Evolutionary conservation across 92 coral and sea anemone genomes (phyloP).

Genomic region (Actinernus sp.): DNA sequence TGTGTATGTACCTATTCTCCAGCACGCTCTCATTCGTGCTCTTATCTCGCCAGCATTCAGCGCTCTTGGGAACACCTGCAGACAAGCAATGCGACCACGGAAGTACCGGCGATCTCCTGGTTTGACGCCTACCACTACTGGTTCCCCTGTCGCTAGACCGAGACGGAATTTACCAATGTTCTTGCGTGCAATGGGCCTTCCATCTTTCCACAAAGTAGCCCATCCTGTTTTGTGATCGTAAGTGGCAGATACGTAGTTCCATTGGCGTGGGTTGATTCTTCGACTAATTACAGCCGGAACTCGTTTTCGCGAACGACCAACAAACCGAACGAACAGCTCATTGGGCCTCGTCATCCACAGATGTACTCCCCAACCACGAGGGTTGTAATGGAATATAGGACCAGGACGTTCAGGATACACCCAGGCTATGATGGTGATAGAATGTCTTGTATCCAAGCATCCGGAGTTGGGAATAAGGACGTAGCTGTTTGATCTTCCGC

Average conservation of each 20-base stretch:
- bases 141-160: constrained; percentile 23
- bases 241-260: constrained; percentile 40
- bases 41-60: constrained; percentile 13
- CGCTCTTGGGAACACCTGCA: constrained; percentile 35
- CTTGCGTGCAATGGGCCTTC: neutral
- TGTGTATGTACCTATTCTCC: constrained; percentile 21
- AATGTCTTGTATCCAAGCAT: constrained; percentile 58
- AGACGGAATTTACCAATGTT: constrained; percentile 6
- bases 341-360: constrained; percentile 68
- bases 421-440: constrained; percentile 73
- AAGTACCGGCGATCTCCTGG: constrained; percentile 39
- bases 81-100: constrained; percentile 35
- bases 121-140: constrained; percentile 33
- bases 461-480: constrained; percentile 55
- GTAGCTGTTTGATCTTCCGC: constrained; percentile 55
- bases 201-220: constrained; percentile 22
- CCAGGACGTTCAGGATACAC: constrained; percentile 72
- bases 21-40: constrained; percentile 16
- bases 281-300: constrained; percentile 8
- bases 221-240: constrained; percentile 22
- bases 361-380: constrained; percentile 12
- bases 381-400: constrained; percentile 69
- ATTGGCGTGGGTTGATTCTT: neutral
- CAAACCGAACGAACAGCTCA: constrained; percentile 61
- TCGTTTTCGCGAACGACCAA: constrained; percentile 18